These are phyloP conservation scores for Diarsia mendica DNA, from an alignment of 2,888 invertebrate genomes.

Conservation along the genomic window DNA sequence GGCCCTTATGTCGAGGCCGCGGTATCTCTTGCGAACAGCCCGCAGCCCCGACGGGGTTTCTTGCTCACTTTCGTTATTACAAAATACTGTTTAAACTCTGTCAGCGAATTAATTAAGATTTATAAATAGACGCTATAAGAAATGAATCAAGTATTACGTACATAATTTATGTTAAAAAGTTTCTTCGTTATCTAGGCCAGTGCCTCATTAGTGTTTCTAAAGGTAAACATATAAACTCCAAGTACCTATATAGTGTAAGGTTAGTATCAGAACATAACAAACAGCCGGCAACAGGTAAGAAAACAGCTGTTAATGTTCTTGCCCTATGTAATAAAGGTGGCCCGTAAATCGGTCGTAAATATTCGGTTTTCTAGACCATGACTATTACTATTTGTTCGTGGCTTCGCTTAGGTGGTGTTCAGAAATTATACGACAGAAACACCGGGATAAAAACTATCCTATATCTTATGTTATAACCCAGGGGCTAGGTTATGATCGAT, in stretches of 20 bases:
- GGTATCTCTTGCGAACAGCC: too few relatives aligned
- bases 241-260: neutral
- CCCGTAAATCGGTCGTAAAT: slow-evolving; percentile 5
- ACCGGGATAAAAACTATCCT: neutral
- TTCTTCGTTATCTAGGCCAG: neutral
- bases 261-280: neutral
- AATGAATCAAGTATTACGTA: neutral
- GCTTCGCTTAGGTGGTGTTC: too few relatives aligned
- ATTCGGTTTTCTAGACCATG: neutral
- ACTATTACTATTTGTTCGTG: neutral
- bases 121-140: neutral
- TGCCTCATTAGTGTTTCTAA: neutral
- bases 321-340: neutral
- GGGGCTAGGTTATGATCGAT: neutral
- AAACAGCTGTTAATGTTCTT: slow-evolving; percentile 1
- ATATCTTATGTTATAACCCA: neutral
- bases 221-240: neutral
- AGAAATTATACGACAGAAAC: neutral
- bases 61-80: neutral
- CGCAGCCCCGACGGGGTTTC: too few relatives aligned
- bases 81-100: neutral
- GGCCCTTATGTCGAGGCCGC: too few relatives aligned
- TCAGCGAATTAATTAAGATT: neutral
- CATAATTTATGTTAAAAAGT: neutral
- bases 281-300: slow-evolving; percentile 21